Percentiles rank a stretch among this genome's conserved stretches.
Evolutionary conservation across 2,797 vertebrate genomes (phyloP).

Genomic region (Myiotriccus ornatus): DNA sequence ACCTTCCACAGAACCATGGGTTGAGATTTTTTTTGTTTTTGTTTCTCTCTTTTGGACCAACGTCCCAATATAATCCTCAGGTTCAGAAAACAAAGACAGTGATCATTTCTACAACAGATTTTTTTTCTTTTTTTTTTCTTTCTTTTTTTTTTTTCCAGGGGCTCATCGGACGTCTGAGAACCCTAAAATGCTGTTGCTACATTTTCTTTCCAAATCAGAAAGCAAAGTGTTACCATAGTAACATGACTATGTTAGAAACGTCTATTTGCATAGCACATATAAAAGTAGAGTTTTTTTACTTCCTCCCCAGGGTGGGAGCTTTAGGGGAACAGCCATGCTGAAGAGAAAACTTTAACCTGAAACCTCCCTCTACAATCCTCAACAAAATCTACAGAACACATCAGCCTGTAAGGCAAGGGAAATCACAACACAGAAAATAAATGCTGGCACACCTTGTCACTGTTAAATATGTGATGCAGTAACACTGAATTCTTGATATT

Average conservation of each 20-base stretch:
- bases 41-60: slow-evolving; percentile 72
- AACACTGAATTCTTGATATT: slow-evolving; percentile 57
- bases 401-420: slow-evolving; percentile 73
- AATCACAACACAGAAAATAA: slow-evolving; percentile 66
- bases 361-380: slow-evolving; percentile 52
- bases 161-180: slow-evolving; percentile 75
- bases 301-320: slow-evolving; percentile 43
- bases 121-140: not conserved
- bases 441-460: slow-evolving; percentile 57
- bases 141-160: slow-evolving; percentile 65
- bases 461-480: slow-evolving; percentile 35
- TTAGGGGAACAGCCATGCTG: slow-evolving; percentile 43
- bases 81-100: slow-evolving; percentile 74
- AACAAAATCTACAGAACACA: slow-evolving; percentile 69
- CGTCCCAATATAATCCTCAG: slow-evolving; percentile 76
- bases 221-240: slow-evolving; percentile 85
- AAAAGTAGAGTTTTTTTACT: slow-evolving; percentile 74
- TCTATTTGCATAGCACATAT: slow-evolving; percentile 86
- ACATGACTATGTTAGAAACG: slow-evolving; percentile 82
- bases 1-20: slow-evolving; percentile 86
- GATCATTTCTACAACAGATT: slow-evolving; percentile 63
- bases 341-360: slow-evolving; percentile 57
- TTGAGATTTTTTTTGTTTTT: slow-evolving; percentile 57
- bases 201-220: slow-evolving; percentile 81
- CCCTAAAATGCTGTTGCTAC: slow-evolving; percentile 80